These are phyloP conservation scores for Clarias pachynema DNA, from an alignment of 2,797 vertebrate genomes.

Conservation along the genomic window DNA sequence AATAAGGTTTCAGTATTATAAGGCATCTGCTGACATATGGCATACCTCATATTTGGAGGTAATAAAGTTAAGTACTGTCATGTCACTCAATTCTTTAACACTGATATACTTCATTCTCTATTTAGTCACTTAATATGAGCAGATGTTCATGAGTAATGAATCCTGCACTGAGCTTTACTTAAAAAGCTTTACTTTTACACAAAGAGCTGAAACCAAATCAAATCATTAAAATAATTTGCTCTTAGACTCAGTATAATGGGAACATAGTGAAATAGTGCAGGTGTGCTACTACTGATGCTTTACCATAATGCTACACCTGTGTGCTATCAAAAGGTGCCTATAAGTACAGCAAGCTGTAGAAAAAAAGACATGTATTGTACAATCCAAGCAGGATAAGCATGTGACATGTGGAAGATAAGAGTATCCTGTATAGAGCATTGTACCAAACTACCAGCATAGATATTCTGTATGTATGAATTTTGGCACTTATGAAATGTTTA, in stretches of 20 bases:
- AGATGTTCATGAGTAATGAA: constrained; percentile 78
- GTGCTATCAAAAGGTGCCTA: constrained; percentile 43
- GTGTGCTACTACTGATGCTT: constrained; percentile 59
- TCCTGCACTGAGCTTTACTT: constrained; percentile 58
- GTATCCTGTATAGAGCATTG: background rate
- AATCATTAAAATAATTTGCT: constrained; percentile 40
- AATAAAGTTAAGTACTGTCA: constrained; percentile 74
- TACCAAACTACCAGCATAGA: background rate
- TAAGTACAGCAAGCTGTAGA: constrained; percentile 24
- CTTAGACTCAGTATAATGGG: background rate
- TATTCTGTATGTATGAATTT: background rate
- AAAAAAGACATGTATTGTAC: background rate
- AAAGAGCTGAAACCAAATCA: constrained; percentile 58
- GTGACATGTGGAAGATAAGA: background rate
- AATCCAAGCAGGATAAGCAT: background rate
- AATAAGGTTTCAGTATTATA: constrained; percentile 30
- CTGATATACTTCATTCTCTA: constrained; percentile 74
- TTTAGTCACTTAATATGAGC: constrained; percentile 71
- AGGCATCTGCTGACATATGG: constrained; percentile 44
- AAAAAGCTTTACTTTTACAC: constrained; percentile 56
- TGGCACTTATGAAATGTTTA: background rate
- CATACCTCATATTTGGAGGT: constrained; percentile 56
- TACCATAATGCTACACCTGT: constrained; percentile 54
- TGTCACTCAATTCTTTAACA: constrained; percentile 74
- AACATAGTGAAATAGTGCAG: constrained; percentile 53